Evolutionary conservation across 2,888 invertebrate species (phyloP).

Genomic region (Macaria notata): DNA sequence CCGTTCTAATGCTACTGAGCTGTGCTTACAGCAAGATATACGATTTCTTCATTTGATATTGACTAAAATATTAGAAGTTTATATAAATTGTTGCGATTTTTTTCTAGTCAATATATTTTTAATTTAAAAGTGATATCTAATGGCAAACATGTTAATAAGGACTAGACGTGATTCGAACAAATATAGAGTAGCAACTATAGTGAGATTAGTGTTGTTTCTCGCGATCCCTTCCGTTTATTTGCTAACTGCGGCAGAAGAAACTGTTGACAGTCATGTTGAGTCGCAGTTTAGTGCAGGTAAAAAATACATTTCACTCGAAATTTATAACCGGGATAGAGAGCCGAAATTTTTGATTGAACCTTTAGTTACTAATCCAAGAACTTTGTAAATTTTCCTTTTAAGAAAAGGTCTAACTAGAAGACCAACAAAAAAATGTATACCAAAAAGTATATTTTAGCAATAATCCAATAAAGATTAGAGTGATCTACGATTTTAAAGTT

Average conservation of each 20-base stretch:
- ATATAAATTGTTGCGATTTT: constrained; percentile 3
- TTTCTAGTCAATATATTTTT: constrained; percentile 36
- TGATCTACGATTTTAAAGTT: too few species aligned
- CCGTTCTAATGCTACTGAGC: constrained; percentile 57
- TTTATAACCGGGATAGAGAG: too few species aligned
- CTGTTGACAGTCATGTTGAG: constrained; percentile 15
- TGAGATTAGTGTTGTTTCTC: constrained; percentile 62
- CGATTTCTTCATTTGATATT: constrained; percentile 72
- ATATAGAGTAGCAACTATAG: constrained; percentile 49
- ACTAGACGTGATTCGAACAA: constrained; percentile 60
- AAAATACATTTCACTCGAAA: not conserved
- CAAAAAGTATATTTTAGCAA: too few species aligned
- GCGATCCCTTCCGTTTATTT: constrained; percentile 61
- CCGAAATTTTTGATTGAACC: too few species aligned
- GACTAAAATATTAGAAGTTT: constrained; percentile 17
- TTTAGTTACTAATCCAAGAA: too few species aligned
- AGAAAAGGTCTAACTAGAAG: too few species aligned
- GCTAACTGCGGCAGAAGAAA: constrained; percentile 30
- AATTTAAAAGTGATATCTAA: constrained; percentile 42
- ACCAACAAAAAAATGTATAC: too few species aligned
- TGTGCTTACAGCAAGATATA: constrained; percentile 64
- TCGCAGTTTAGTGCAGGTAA: constrained; percentile 40
- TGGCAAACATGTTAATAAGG: constrained; percentile 74
- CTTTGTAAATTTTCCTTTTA: too few species aligned
- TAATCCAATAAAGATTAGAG: too few species aligned